Percentiles rank a stretch among this genome's conserved stretches.
Evolutionary conservation across 2,888 invertebrate genomes (phyloP).

Genomic region (Diarsia brunnea): DNA sequence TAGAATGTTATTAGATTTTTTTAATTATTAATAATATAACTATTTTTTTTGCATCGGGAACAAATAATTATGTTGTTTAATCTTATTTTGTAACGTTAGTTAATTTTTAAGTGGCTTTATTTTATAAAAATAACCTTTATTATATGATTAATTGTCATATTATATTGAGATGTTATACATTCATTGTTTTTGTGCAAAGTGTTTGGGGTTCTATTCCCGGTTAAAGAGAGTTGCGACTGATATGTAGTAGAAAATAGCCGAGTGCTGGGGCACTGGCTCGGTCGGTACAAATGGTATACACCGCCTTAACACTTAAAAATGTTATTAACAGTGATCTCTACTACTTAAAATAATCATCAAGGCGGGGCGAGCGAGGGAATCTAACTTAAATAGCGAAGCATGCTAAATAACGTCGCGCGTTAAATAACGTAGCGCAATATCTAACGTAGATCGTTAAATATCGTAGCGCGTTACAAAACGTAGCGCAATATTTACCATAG

Average conservation of each 20-base stretch:
- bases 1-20: conserved; percentile 90
- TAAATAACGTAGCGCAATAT: conserved; percentile 13
- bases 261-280: conserved; percentile 79
- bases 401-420: conserved; percentile 26
- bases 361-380: conserved; percentile 44
- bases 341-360: conserved; percentile 71
- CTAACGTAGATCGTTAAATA: not conserved
- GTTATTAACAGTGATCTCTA: conserved; percentile 85
- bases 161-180: conserved; percentile 90
- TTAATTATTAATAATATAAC: conserved; percentile 82
- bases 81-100: conserved; percentile 91
- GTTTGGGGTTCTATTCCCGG: conserved; percentile 85
- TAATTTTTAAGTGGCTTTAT: conserved; percentile 90
- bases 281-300: conserved; percentile 90
- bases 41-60: conserved; percentile 89
- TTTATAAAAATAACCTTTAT: conserved; percentile 87
- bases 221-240: conserved; percentile 89
- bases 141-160: conserved; percentile 84
- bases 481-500: not conserved
- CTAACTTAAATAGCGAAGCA: conserved; percentile 50
- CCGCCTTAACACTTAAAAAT: conserved; percentile 89
- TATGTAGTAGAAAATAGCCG: conserved; percentile 86
- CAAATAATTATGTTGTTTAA: conserved; percentile 91
- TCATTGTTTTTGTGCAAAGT: conserved; percentile 90
- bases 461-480: not conserved